Percentiles rank a stretch among this genome's conserved stretches.
phyloP scores from a whole-genome alignment of 2,797 vertebrate genomes.

The Smutsia temminckii region DNA sequence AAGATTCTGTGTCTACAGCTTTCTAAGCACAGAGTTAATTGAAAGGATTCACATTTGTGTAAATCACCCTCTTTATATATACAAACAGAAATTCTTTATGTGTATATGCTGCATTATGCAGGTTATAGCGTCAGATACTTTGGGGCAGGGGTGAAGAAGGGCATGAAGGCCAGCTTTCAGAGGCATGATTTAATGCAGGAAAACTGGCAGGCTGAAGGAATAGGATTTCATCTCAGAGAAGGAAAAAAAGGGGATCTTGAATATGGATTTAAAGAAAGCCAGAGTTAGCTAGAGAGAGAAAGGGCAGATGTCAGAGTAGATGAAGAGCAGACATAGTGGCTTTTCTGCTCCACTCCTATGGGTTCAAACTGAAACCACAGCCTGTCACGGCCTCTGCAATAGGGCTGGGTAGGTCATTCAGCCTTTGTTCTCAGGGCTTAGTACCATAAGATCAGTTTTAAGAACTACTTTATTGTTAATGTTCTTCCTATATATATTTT shows the following conservation, averaged over 20 bases:
- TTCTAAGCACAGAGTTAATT: slow-evolving; percentile 55
- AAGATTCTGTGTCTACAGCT: background rate
- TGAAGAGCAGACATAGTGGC: background rate
- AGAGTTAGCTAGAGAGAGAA: slow-evolving; percentile 46
- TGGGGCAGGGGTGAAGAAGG: slow-evolving; percentile 78
- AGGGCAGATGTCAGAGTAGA: slow-evolving; percentile 68
- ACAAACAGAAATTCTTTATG: slow-evolving; percentile 77
- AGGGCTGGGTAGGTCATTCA: background rate
- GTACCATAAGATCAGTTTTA: background rate
- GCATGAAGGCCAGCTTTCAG: slow-evolving; percentile 75
- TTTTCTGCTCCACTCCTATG: background rate
- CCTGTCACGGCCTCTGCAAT: background rate
- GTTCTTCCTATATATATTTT: background rate
- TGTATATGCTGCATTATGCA: slow-evolving; percentile 68
- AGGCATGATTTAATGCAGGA: slow-evolving; percentile 80
- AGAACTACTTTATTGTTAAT: background rate
- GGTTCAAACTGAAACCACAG: slow-evolving; percentile 8
- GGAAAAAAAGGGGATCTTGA: slow-evolving; percentile 54
- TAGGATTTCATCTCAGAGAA: slow-evolving; percentile 72
- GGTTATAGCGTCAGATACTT: slow-evolving; percentile 57
- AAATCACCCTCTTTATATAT: slow-evolving; percentile 68
- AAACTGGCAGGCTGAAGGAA: slow-evolving; percentile 69
- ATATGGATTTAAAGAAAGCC: slow-evolving; percentile 67
- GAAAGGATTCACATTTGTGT: slow-evolving; percentile 68
- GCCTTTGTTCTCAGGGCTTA: background rate